Conservation (phyloP, 2,113 vertebrate genomes). For the Lepisosteus osseus region DNA sequence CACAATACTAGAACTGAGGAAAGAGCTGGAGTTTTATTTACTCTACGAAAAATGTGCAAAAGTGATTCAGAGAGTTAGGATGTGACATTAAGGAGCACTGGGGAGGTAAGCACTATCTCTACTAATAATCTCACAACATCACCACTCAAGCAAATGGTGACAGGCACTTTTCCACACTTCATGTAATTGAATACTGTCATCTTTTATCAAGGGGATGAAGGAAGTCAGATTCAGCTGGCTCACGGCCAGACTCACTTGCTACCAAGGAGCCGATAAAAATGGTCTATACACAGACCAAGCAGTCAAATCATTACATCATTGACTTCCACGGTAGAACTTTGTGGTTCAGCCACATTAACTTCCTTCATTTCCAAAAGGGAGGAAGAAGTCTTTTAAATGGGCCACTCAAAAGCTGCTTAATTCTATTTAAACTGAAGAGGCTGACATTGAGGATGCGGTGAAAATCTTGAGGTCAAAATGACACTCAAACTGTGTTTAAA, state of each 20-base stretch:
- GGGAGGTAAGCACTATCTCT: neutral
- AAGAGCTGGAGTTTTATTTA: no score
- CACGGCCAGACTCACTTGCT: neutral
- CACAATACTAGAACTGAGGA: neutral
- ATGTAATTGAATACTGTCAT: slow-evolving; percentile 1
- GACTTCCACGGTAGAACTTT: neutral
- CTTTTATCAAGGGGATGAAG: neutral
- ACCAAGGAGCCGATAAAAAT: neutral
- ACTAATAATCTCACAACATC: slow-evolving; percentile 12
- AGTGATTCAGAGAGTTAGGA: neutral
- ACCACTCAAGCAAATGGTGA: slow-evolving; percentile 13
- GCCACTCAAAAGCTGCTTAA: neutral
- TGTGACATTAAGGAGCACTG: neutral
- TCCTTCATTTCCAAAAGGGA: neutral
- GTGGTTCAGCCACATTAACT: slow-evolving; percentile 5
- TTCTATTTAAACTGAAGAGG: no score
- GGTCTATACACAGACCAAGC: neutral
- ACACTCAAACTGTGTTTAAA: neutral
- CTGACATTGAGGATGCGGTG: neutral
- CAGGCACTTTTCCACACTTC: slow-evolving; percentile 8
- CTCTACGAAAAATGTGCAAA: no score
- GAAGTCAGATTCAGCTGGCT: neutral
- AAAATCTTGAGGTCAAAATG: slow-evolving; percentile 2
- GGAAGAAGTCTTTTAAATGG: neutral
- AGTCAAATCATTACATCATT: neutral